Conservation (phyloP, 2,113 vertebrate species). For the Cryptotis parvus region DNA sequence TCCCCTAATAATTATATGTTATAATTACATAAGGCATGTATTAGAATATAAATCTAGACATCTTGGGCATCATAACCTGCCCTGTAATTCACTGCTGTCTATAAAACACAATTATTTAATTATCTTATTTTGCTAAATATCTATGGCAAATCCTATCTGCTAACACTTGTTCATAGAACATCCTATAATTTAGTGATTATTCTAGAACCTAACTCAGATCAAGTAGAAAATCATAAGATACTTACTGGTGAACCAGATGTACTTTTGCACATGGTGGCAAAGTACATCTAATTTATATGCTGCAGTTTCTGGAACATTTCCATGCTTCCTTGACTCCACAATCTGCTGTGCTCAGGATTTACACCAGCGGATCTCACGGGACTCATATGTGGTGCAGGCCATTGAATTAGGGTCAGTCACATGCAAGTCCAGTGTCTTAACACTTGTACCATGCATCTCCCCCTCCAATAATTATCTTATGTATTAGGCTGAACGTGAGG, state of each 20-base stretch:
- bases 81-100: background rate
- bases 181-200: background rate
- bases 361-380: no score
- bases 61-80: background rate
- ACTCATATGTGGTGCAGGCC: no score
- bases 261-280: background rate
- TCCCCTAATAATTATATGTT: background rate
- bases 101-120: background rate
- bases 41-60: constrained; percentile 17
- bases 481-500: background rate
- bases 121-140: background rate
- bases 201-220: background rate
- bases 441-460: no score
- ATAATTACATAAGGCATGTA: constrained; percentile 23
- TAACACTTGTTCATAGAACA: background rate
- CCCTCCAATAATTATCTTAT: constrained; percentile 2
- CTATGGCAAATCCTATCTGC: background rate
- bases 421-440: no score
- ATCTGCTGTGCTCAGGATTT: no score
- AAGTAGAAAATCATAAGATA: background rate
- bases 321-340: background rate
- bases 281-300: background rate
- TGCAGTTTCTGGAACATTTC: background rate
- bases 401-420: no score
- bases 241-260: no score